Percentiles rank a stretch among this genome's conserved stretches.
Conservation (phyloP, 2,888 invertebrate genomes). For the Chaitophorus viminalis region DNA sequence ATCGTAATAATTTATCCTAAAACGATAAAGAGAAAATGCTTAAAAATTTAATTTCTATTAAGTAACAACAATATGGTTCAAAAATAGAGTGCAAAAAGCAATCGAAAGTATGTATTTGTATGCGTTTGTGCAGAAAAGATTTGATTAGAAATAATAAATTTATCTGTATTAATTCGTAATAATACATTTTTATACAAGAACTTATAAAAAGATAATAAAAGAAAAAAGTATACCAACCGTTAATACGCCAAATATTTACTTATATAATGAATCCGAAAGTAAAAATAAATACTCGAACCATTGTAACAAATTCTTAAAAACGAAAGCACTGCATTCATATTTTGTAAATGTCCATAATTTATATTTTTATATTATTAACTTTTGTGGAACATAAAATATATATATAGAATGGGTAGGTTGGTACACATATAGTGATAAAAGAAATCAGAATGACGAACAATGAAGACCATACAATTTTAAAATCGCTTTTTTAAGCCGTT, state of each 20-base stretch:
- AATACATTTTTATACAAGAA: background rate
- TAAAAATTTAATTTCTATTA: background rate
- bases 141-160: background rate
- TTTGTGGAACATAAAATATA: background rate
- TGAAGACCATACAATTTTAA: background rate
- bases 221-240: background rate
- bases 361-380: slow-evolving; percentile 3
- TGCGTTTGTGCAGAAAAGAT: background rate
- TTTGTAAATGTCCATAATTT: background rate
- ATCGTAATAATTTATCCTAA: background rate
- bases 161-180: background rate
- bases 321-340: background rate
- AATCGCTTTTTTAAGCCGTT: background rate
- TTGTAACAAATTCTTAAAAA: background rate
- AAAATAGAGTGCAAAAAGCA: background rate
- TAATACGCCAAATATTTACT: background rate
- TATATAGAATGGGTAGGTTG: background rate
- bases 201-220: background rate
- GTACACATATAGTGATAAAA: background rate
- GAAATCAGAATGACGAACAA: background rate
- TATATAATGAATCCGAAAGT: background rate
- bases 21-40: background rate
- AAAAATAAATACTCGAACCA: slow-evolving; percentile 12
- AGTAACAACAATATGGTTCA: background rate
- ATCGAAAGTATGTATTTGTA: background rate